Conservation (phyloP, 1,140 invertebrate species). For the Tetragnatha versicolor region DNA sequence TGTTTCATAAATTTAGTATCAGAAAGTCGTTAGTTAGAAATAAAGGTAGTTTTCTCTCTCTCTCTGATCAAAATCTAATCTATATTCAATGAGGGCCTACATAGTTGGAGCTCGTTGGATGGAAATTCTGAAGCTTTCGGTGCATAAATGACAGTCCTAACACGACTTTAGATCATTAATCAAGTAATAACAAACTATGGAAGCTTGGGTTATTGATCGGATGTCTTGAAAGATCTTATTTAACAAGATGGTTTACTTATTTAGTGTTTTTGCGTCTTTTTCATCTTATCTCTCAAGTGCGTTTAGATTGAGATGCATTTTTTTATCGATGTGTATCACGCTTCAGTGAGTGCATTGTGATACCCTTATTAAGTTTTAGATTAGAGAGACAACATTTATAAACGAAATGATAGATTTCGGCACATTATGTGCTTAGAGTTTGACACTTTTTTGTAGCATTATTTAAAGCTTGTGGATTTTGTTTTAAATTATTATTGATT, state of each 20-base stretch:
- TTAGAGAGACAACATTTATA: too few species aligned
- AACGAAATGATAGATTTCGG: too few species aligned
- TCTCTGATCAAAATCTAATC: constrained; percentile 36
- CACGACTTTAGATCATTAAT: constrained; percentile 47
- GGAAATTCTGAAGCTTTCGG: constrained; percentile 41
- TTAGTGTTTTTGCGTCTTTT: too few species aligned
- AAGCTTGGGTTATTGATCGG: not conserved
- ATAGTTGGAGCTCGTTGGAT: constrained; percentile 39
- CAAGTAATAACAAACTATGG: constrained; percentile 37
- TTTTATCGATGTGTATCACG: too few species aligned
- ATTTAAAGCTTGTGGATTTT: too few species aligned
- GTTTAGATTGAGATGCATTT: too few species aligned
- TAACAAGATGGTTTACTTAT: not conserved
- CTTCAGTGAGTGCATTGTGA: too few species aligned
- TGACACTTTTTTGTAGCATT: too few species aligned
- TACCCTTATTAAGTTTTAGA: too few species aligned
- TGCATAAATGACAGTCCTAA: constrained; percentile 39
- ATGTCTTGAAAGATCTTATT: not conserved
- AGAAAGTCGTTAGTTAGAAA: constrained; percentile 44
- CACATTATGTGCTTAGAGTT: too few species aligned
- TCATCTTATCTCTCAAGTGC: too few species aligned
- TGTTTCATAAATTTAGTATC: constrained; percentile 45
- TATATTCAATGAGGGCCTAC: constrained; percentile 49
- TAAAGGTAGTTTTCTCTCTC: constrained; percentile 22
- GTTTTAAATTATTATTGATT: too few species aligned